These are phyloP conservation scores for Sinodicranocentrus sp. DNA, from an alignment of 2,888 invertebrate genomes.

Conservation along the genomic window DNA sequence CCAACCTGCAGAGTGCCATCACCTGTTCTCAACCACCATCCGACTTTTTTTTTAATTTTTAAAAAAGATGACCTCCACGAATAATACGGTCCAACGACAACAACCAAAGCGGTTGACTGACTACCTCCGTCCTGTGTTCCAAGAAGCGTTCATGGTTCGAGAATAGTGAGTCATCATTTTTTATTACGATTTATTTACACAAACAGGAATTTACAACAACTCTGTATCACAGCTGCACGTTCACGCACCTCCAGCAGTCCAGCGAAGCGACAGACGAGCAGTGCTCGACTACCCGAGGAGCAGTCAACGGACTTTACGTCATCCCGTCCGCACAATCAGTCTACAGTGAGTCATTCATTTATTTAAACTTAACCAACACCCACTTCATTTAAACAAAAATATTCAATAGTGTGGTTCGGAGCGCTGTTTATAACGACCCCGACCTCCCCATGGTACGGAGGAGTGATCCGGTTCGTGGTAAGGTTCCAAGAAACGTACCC, in stretches of 20 bases:
- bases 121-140: constrained; percentile 56
- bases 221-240: constrained; percentile 46
- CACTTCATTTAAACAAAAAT: neutral
- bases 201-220: neutral
- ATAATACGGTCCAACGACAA: neutral
- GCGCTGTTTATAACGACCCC: constrained; percentile 87
- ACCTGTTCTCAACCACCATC: too few species aligned
- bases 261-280: neutral
- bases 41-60: too few species aligned
- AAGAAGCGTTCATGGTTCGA: constrained; percentile 56
- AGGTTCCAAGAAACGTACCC: constrained; percentile 93
- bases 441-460: constrained; percentile 82
- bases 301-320: constrained; percentile 87
- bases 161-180: constrained; percentile 66
- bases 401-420: constrained; percentile 90
- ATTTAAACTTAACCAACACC: too few species aligned
- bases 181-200: neutral
- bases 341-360: constrained; percentile 82
- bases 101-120: constrained; percentile 30
- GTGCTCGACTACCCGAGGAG: neutral
- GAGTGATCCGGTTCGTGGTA: constrained; percentile 93
- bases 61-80: too few species aligned
- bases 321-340: constrained; percentile 93
- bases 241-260: constrained; percentile 32
- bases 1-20: too few species aligned